Percentiles rank a stretch among this genome's conserved stretches.
These are phyloP conservation scores for Oostethus manadensis DNA, from an alignment of 2,113 vertebrate species.

Conservation along the genomic window DNA sequence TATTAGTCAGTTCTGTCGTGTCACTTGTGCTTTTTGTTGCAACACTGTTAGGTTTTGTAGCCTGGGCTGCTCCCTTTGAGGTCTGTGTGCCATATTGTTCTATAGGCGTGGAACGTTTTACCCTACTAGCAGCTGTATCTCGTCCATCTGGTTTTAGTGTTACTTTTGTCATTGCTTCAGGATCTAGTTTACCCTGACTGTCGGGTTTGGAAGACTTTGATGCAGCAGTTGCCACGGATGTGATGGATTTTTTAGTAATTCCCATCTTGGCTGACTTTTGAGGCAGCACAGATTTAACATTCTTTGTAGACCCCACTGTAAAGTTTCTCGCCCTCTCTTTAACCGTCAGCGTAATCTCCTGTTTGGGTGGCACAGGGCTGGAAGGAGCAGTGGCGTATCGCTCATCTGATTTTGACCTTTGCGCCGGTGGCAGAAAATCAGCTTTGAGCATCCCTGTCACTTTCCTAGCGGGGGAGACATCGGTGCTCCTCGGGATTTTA, in stretches of 20 bases:
- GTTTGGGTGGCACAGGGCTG: constrained; percentile 11
- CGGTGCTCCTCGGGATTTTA: constrained; percentile 37
- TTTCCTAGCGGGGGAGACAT: constrained; percentile 53
- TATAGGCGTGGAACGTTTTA: constrained; percentile 11
- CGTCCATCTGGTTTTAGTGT: constrained; percentile 39
- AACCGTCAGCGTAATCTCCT: constrained; percentile 30
- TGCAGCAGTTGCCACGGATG: neutral
- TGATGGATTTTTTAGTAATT: constrained; percentile 27
- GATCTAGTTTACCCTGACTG: constrained; percentile 52
- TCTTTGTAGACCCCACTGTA: neutral
- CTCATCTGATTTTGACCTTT: constrained; percentile 49
- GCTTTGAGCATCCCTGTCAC: constrained; percentile 12
- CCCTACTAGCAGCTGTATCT: constrained; percentile 11
- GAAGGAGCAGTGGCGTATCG: constrained; percentile 1
- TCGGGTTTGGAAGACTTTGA: constrained; percentile 38
- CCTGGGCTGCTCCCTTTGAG: constrained; percentile 13
- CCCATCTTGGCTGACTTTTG: constrained; percentile 22
- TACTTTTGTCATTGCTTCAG: constrained; percentile 22
- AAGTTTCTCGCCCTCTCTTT: constrained; percentile 51
- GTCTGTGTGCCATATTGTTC: constrained; percentile 4
- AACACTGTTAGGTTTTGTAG: constrained; percentile 1
- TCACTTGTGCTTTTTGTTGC: constrained; percentile 5
- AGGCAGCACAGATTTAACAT: neutral
- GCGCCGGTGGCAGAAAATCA: constrained; percentile 9
- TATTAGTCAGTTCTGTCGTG: constrained; percentile 14